Percentiles rank a stretch among this genome's conserved stretches.
phyloP scores from a whole-genome alignment of 2,888 invertebrate species.

The Caenorhabditis panamensis region DNA sequence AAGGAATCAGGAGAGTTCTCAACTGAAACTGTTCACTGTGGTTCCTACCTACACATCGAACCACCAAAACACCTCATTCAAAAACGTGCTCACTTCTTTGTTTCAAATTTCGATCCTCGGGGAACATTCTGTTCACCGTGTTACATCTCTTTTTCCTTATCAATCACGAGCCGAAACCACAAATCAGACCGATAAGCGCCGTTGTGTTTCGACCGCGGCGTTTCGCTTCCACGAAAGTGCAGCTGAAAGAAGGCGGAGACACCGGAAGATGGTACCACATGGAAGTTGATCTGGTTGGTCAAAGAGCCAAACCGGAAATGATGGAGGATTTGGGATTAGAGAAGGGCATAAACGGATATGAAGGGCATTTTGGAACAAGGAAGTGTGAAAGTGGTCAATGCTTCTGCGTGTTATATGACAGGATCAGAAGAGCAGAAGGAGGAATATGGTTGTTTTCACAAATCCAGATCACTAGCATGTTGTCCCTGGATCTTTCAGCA shows the following conservation, averaged over 20 bases:
- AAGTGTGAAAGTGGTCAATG: no score
- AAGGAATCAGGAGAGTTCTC: no score
- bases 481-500: not conserved
- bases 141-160: constrained; percentile 19
- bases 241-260: not conserved
- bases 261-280: not conserved
- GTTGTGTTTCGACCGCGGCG: constrained; percentile 13
- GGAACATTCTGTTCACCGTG: constrained; percentile 13
- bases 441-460: no score
- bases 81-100: not conserved
- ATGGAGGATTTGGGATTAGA: no score
- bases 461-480: not conserved
- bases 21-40: no score
- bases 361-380: no score
- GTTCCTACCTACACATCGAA: no score
- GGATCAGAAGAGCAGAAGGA: no score
- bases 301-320: not conserved
- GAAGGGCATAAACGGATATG: no score
- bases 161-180: constrained; percentile 47
- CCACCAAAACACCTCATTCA: no score
- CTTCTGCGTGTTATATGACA: no score
- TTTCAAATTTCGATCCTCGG: not conserved
- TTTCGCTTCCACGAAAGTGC: constrained; percentile 12
- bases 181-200: constrained; percentile 13
- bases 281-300: not conserved